A percentile compares a stretch with the other conserved stretches of the same genome.
Evolutionary conservation across 2,888 invertebrate species (phyloP).

Genomic region (Callosobruchus maculatus): DNA sequence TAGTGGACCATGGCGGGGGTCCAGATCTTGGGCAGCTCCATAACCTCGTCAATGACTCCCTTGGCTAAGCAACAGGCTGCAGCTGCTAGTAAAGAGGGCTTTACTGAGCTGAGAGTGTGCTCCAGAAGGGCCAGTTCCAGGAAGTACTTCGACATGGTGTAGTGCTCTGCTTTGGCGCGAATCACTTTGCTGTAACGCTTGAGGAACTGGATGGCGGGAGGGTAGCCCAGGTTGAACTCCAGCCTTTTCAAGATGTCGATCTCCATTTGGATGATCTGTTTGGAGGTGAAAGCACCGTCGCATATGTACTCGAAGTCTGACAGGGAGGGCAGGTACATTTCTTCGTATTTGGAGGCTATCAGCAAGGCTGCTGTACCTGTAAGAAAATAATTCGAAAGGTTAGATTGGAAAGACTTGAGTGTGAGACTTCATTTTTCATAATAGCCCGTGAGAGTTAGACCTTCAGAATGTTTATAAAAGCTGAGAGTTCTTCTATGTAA

Average conservation of each 20-base stretch:
- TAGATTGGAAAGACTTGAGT: not conserved
- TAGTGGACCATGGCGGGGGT: slow-evolving; percentile 71
- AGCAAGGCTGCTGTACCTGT: slow-evolving; percentile 73
- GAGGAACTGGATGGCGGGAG: slow-evolving; percentile 85
- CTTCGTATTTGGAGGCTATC: slow-evolving; percentile 93
- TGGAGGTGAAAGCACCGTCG: slow-evolving; percentile 77
- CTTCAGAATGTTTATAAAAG: too few relatives aligned
- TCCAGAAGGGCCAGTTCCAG: slow-evolving; percentile 81
- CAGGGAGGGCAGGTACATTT: slow-evolving; percentile 84
- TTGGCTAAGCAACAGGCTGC: slow-evolving; percentile 73
- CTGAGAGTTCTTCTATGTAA: too few relatives aligned
- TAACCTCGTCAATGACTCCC: slow-evolving; percentile 53
- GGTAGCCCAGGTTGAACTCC: slow-evolving; percentile 79
- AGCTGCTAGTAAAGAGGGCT: slow-evolving; percentile 82
- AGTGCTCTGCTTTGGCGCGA: slow-evolving; percentile 55
- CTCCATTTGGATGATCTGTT: slow-evolving; percentile 82
- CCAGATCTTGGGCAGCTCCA: slow-evolving; percentile 59
- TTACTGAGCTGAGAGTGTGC: slow-evolving; percentile 71
- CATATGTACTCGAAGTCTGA: slow-evolving; percentile 88
- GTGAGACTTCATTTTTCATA: too few relatives aligned
- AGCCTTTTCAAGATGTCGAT: slow-evolving; percentile 69
- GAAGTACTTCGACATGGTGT: slow-evolving; percentile 74
- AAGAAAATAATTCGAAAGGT: not conserved
- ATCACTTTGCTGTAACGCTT: slow-evolving; percentile 67
- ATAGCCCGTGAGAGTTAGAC: too few relatives aligned